Base-by-base conservation (phyloP, 2,113 vertebrate species). In the Zosterops borbonicus region DNA sequence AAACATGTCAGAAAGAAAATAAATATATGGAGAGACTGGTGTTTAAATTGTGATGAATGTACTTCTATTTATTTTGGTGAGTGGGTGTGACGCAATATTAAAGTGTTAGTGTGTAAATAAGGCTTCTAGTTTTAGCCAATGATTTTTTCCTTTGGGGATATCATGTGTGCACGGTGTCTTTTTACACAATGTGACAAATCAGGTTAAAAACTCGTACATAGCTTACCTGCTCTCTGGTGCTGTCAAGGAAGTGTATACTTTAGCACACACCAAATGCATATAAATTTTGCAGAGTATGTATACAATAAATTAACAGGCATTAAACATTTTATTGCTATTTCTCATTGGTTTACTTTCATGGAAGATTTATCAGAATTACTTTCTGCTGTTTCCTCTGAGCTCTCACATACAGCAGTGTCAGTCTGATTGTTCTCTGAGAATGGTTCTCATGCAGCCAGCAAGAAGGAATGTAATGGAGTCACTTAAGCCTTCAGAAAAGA, bases 31-130 rank as follows among this genome's bases (percentile, higher is more conserved):
- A 97, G 96, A 98, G 94, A 97, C 93, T 97, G 94, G 95, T 96
- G 97, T 98, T 97, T 97, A 97, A 97, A 93, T 93, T 97, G 97
- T 98, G 94, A 94, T 92, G 96, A 97, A 96, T 98, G 97, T 98
- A 97, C 84, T 97, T 97, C 59, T 98, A 97, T 98, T 98, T 98
- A 98, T 98, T 98, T 96, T 98, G 96, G 95, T 98, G 97, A 96
- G 92, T 98, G 97, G 91, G 97, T 96, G 95, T 97, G 91, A 97
- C 53, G 33, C 97, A 97, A 95, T 97, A 97, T 97, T 96, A 47
- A 97, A 97, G 88, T 97, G 90, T 96, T 95, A 95, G 93, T 95
- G 47, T 97, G 95, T 97, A 96, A 95, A 93, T 94, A 97, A 97
- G 95, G 96, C 52, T 95, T 96, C 69, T 97, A 96, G 97, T 93